Conservation (phyloP, 2,113 vertebrate genomes). For the Peromyscus polionotus region DNA sequence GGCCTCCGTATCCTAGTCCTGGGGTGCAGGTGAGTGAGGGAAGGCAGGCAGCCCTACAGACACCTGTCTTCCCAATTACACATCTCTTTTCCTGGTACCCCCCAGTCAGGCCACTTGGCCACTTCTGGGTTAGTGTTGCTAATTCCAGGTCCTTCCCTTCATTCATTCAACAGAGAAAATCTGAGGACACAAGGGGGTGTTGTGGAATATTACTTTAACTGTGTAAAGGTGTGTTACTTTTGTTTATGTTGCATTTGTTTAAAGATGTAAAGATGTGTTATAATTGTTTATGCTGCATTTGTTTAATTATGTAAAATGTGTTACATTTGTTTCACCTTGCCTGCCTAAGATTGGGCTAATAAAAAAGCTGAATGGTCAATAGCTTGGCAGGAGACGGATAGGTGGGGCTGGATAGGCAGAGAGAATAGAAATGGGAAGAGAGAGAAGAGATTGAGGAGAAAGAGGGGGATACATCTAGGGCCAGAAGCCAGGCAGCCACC, state of each 20-base stretch:
- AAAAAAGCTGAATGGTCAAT: background rate
- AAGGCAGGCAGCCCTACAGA: background rate
- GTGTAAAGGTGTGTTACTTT: background rate
- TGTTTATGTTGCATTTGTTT: too few species aligned
- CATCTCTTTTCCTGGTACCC: too few species aligned
- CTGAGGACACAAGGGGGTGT: background rate
- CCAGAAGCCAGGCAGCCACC: background rate
- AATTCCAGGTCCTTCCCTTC: background rate
- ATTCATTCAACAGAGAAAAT: background rate
- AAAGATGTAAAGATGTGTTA: too few species aligned
- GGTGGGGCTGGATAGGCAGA: background rate
- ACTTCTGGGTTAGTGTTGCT: background rate
- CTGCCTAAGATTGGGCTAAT: background rate
- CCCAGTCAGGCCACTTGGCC: background rate
- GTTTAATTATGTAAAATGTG: too few species aligned
- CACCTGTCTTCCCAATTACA: background rate
- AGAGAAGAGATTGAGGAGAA: background rate
- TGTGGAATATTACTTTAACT: background rate
- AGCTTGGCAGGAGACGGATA: background rate
- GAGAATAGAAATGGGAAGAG: background rate
- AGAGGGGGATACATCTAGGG: too few species aligned
- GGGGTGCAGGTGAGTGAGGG: too few species aligned
- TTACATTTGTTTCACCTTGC: background rate
- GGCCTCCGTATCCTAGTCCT: background rate
- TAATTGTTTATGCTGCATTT: too few species aligned